Evolutionary conservation across 1,140 invertebrate species (phyloP), one percentile per base, ranked within the genome.

Genomic region (Cryptotermes secundus): DNA sequence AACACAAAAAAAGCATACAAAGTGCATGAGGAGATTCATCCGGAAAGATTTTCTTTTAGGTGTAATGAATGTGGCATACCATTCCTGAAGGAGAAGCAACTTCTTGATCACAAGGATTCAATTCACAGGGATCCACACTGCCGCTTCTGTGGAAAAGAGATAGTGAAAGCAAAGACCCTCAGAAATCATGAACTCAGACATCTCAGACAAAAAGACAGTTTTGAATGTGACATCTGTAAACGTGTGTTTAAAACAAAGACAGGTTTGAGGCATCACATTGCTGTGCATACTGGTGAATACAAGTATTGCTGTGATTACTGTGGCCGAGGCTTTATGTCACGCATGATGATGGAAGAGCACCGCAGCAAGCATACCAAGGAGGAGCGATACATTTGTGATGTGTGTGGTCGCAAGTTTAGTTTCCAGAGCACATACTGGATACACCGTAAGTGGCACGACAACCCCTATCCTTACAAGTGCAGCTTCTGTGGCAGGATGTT

Each of bases 391-490:
- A 82, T 86, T 1, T 87, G 87, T 84, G 86, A 87, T 79, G 83
- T 86, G 2, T 87, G 87, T 84, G 87, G 86, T 34, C 53, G 84
- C 31, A 86, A 86, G 45, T 87, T 87, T 80, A 82, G 65, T 53
- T 86, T 85, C 53, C 84, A 86, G 19, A 86, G 86, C 79, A 86
- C 87, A 38, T 87, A 86, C 82, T 86, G 86, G 85, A 86, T 87
- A 24, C 87, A 87, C 82, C 81, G 84, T 22, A 86, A 87, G 80
- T 87, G 87, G 87, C 87, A 87, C 83, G 85, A 87, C 34, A 87
- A 86, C 72, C 87, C 87, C 3, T 86, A 84, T 83, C 88, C 88
- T 3, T 88, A 87, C 81, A 85, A 86, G 31, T 88, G 88, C 84
- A 85, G 85, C 12, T 53, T 85, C n/a, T 88, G 88, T 83, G 85